A percentile compares a stretch with the other conserved stretches of the same genome.
phyloP scores from a whole-genome alignment of 2,113 vertebrate genomes.

The Pan paniscus region DNA sequence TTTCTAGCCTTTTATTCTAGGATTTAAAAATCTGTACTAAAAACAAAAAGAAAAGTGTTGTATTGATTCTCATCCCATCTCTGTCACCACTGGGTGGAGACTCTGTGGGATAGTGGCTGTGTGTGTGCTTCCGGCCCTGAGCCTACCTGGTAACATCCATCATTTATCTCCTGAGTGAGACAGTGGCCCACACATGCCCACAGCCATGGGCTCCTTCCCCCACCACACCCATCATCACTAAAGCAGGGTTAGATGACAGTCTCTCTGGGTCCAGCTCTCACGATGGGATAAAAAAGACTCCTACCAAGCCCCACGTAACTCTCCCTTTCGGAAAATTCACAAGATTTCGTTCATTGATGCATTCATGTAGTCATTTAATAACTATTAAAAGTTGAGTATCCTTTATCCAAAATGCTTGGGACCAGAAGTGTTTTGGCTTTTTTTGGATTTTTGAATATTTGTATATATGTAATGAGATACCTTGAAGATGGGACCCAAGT shows the following conservation, averaged over 20 bases:
- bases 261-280: background rate
- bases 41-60: background rate
- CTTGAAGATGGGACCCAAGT: background rate
- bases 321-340: background rate
- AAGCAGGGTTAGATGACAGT: background rate
- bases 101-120: fast-evolving
- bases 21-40: background rate
- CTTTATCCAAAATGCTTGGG: background rate
- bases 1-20: background rate
- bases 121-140: too few relatives aligned
- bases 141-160: background rate
- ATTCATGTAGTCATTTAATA: background rate
- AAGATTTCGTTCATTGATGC: background rate
- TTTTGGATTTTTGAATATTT: background rate
- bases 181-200: too few relatives aligned
- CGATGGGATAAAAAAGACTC: too few relatives aligned
- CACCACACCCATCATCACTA: fast-evolving
- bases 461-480: background rate
- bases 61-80: background rate
- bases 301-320: fast-evolving
- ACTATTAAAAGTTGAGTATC: background rate
- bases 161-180: fast-evolving
- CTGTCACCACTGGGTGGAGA: background rate
- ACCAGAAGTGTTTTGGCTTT: background rate
- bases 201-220: fast-evolving